These are phyloP conservation scores for Orchesella cincta DNA, from an alignment of 1,140 invertebrate genomes.

Conservation along the genomic window DNA sequence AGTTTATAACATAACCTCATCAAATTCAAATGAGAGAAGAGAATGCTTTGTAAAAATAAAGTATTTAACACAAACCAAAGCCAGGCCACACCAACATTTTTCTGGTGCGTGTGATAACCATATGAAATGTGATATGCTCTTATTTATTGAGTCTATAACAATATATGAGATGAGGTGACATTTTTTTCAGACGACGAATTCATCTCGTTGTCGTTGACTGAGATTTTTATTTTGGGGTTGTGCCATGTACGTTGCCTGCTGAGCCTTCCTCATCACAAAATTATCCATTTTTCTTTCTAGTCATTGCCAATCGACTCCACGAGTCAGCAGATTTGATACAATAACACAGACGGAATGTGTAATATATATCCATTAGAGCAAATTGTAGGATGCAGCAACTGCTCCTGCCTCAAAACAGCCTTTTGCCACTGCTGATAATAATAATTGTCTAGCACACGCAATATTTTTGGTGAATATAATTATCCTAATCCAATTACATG, in stretches of 20 bases:
- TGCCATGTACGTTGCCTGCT: not conserved
- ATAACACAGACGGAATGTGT: too few relatives aligned
- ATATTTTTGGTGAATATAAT: not conserved
- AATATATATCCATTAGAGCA: too few relatives aligned
- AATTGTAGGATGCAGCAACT: not conserved
- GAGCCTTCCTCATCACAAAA: not conserved
- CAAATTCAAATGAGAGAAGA: not conserved
- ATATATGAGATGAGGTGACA: not conserved
- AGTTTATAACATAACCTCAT: constrained; percentile 6
- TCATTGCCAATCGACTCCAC: constrained; percentile 19
- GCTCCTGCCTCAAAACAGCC: not conserved
- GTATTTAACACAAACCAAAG: not conserved
- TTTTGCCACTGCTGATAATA: not conserved
- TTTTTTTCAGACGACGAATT: not conserved
- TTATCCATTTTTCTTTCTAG: not conserved
- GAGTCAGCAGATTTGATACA: too few relatives aligned
- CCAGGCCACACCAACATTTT: not conserved
- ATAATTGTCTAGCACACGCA: not conserved
- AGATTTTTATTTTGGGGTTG: constrained; percentile 10
- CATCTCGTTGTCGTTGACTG: not conserved
- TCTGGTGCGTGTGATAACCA: not conserved
- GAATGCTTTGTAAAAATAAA: too few relatives aligned
- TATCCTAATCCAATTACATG: not conserved
- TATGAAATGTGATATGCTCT: not conserved
- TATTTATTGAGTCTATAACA: too few relatives aligned